Evolutionary conservation across 2,797 vertebrate species (phyloP).

Genomic region (Rhinella marina): DNA sequence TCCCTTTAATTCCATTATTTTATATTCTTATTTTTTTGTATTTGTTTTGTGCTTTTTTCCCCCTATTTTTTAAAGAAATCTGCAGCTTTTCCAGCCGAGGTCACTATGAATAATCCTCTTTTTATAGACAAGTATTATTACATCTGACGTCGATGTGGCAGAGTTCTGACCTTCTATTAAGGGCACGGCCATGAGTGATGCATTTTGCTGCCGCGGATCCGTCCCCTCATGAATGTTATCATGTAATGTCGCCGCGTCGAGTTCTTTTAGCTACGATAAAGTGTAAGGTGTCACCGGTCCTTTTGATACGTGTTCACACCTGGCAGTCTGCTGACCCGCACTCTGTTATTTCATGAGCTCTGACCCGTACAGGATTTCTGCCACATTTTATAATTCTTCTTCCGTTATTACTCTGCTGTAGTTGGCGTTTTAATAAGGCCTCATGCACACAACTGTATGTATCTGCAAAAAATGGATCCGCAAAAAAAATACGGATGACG

Average conservation of each 20-base stretch:
- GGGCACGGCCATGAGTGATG: neutral
- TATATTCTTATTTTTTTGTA: neutral
- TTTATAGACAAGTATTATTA: neutral
- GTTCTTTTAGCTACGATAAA: constrained; percentile 7
- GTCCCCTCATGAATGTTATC: constrained; percentile 38
- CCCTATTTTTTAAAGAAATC: neutral
- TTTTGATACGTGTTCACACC: constrained; percentile 19
- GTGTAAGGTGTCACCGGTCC: constrained; percentile 11
- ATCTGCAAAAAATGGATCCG: too few relatives aligned
- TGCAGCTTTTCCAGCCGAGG: neutral
- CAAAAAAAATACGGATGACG: too few relatives aligned
- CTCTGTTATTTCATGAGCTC: constrained; percentile 25
- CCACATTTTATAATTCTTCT: neutral
- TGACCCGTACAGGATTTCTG: neutral
- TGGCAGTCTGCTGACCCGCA: constrained; percentile 22
- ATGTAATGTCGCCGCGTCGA: constrained; percentile 16
- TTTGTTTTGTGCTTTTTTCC: neutral
- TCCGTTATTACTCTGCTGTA: too few relatives aligned
- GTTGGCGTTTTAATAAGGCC: too few relatives aligned
- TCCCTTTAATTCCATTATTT: too few relatives aligned
- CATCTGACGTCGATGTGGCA: constrained; percentile 1
- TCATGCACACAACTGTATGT: too few relatives aligned
- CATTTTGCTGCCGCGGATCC: neutral
- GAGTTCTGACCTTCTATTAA: constrained; percentile 25
- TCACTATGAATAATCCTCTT: neutral